Evolutionary conservation across 2,888 invertebrate genomes (phyloP).

Genomic region (Rhyacophila evoluta): DNA sequence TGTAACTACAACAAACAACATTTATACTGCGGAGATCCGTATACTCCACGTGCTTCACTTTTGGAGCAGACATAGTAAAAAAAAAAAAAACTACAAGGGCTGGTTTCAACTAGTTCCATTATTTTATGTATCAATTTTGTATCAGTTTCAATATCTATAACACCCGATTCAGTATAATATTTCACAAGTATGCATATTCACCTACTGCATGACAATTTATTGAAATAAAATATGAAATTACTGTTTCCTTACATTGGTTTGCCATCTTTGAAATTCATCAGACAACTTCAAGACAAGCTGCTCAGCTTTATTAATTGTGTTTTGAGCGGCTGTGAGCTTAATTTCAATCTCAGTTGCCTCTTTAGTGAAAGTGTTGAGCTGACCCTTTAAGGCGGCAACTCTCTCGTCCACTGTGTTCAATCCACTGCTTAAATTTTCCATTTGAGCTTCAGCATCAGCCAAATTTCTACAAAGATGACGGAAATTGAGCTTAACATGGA

Average conservation of each 20-base stretch:
- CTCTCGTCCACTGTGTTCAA: slow-evolving; percentile 84
- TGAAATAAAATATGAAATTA: too few relatives aligned
- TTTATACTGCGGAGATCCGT: too few relatives aligned
- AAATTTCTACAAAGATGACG: slow-evolving; percentile 73
- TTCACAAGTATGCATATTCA: too few relatives aligned
- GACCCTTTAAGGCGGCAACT: slow-evolving; percentile 81
- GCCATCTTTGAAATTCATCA: slow-evolving; percentile 92
- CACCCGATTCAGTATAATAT: too few relatives aligned
- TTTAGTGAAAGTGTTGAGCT: slow-evolving; percentile 87
- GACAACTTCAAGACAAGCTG: slow-evolving; percentile 87
- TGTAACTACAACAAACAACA: slow-evolving; percentile 66
- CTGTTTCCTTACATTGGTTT: slow-evolving; percentile 64
- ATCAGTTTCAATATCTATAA: too few relatives aligned
- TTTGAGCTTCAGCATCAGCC: slow-evolving; percentile 83
- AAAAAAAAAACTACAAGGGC: too few relatives aligned
- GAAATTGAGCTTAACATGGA: background rate
- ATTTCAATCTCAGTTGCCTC: slow-evolving; percentile 95
- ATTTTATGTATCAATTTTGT: too few relatives aligned
- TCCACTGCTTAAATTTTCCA: slow-evolving; percentile 81
- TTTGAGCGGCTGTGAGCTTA: slow-evolving; percentile 80
- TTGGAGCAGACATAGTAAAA: too few relatives aligned
- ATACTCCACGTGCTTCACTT: too few relatives aligned
- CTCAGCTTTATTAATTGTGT: slow-evolving; percentile 83
- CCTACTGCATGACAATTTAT: too few relatives aligned
- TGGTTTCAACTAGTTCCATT: too few relatives aligned